Evolutionary conservation across 2,113 vertebrate species (phyloP).

Genomic region (Pelvicachromis taeniatus): DNA sequence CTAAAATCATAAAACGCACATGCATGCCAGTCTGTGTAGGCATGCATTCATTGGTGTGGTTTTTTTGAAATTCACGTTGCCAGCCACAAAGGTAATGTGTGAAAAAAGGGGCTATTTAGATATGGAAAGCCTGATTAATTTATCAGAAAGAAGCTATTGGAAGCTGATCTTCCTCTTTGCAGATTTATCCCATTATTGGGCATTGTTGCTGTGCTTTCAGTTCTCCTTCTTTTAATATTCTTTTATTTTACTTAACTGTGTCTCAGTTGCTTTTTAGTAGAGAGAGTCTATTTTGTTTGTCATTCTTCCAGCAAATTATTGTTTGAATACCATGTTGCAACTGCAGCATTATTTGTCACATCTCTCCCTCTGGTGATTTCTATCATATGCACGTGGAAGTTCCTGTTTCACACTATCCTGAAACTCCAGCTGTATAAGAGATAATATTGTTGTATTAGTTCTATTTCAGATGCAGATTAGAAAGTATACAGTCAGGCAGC

Average conservation of each 20-base stretch:
- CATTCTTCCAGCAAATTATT: background rate
- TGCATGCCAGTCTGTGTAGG: background rate
- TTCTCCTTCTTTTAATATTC: background rate
- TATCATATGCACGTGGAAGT: background rate
- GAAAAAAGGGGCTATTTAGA: background rate
- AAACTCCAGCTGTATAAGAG: background rate
- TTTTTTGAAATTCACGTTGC: background rate
- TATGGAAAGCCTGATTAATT: background rate
- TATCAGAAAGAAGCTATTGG: background rate
- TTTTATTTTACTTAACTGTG: background rate
- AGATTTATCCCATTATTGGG: background rate
- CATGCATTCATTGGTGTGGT: background rate
- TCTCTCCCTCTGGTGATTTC: background rate
- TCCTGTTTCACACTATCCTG: background rate
- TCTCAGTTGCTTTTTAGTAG: background rate
- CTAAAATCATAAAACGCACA: background rate
- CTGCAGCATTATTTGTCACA: background rate
- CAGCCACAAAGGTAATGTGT: background rate
- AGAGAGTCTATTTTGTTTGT: background rate
- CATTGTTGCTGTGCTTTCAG: background rate
- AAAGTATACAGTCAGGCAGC: background rate
- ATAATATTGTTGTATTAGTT: background rate
- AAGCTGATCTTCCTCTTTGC: background rate
- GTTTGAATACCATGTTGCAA: background rate
- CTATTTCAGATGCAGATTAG: background rate